phyloP scores from a whole-genome alignment of 2,888 invertebrate genomes.

The Orchestes rusci region DNA sequence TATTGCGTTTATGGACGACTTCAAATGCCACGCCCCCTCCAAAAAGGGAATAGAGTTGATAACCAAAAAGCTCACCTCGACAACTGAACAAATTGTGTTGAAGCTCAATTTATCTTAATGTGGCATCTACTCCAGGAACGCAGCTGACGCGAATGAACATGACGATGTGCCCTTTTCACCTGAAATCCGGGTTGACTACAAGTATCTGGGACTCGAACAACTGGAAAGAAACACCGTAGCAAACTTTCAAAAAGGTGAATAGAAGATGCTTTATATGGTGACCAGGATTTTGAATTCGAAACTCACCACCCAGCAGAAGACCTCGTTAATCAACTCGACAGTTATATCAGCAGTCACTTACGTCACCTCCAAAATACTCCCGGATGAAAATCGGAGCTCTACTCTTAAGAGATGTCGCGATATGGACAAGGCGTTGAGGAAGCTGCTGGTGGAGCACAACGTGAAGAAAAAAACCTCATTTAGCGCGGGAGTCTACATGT shows the following conservation, averaged over 20 bases:
- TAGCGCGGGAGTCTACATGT: conserved; percentile 6
- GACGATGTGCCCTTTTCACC: conserved; percentile 7
- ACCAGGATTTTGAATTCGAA: conserved; percentile 5
- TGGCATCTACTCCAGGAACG: too few species aligned
- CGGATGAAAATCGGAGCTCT: conserved; percentile 9
- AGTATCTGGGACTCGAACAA: conserved; percentile 16
- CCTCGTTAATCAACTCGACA: conserved; percentile 10
- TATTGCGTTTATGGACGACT: neutral
- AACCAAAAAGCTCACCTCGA: too few species aligned
- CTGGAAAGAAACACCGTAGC: conserved; percentile 16
- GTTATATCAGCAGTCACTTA: conserved; percentile 8
- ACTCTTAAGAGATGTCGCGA: conserved; percentile 8
- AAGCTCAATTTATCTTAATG: too few species aligned
- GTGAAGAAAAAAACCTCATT: conserved; percentile 8
- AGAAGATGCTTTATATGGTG: neutral
- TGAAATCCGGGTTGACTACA: conserved; percentile 13
- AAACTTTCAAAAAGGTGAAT: too few species aligned
- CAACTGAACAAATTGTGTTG: too few species aligned
- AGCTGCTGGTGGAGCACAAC: too few species aligned
- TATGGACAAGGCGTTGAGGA: too few species aligned
- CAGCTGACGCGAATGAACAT: too few species aligned
- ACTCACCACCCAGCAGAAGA: conserved; percentile 14
- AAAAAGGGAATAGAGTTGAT: too few species aligned
- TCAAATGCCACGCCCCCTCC: conserved; percentile 6
- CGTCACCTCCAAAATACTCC: conserved; percentile 5